These are phyloP conservation scores for Cirrhinus mrigala DNA, from an alignment of 2,797 vertebrate genomes.

Conservation along the genomic window DNA sequence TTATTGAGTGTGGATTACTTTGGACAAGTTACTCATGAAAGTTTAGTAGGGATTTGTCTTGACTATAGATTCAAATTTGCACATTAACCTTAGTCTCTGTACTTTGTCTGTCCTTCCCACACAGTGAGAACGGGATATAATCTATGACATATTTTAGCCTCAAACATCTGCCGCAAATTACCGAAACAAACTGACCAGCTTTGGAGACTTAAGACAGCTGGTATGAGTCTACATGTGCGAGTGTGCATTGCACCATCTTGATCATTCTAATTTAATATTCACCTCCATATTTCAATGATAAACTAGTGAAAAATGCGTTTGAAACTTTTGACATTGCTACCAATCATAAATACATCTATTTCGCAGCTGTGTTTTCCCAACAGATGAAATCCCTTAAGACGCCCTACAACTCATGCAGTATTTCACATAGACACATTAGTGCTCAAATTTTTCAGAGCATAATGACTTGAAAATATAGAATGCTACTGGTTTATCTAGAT, in stretches of 20 bases:
- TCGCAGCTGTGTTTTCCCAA: conserved; percentile 45
- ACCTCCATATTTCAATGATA: conserved; percentile 16
- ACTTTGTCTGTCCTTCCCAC: not conserved
- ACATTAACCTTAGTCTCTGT: not conserved
- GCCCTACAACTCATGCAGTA: not conserved
- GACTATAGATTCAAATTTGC: conserved; percentile 39
- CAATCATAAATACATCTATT: conserved; percentile 5
- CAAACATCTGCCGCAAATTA: conserved; percentile 51
- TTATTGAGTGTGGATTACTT: not conserved
- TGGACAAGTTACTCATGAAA: not conserved
- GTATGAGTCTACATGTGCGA: conserved; percentile 19
- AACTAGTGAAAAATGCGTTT: conserved; percentile 24
- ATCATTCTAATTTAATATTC: conserved; percentile 17
- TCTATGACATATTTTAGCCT: conserved; percentile 17
- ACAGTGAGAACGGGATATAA: conserved; percentile 1
- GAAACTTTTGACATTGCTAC: conserved; percentile 34
- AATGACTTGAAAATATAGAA: not conserved
- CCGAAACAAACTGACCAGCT: conserved; percentile 27
- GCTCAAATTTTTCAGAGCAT: not conserved
- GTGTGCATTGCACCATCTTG: not conserved
- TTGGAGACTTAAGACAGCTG: conserved; percentile 22
- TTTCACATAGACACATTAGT: conserved; percentile 19
- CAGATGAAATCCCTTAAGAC: conserved; percentile 31
- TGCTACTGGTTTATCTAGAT: not conserved
- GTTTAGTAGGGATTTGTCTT: not conserved